Evolutionary conservation across 2,797 vertebrate species (phyloP).

Genomic region (Caiman crocodilus): DNA sequence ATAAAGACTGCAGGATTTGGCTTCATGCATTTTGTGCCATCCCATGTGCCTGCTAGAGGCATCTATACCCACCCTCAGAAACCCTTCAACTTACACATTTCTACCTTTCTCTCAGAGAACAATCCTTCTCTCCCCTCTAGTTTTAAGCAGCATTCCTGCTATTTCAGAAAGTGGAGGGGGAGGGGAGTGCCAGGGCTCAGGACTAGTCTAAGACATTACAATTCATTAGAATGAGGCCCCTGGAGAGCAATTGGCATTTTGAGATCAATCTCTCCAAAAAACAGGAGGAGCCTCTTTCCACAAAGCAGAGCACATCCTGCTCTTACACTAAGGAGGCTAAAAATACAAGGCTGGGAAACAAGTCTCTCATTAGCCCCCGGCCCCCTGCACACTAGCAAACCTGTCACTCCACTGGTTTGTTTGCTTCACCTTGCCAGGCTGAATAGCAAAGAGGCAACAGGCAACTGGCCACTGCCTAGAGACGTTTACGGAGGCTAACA

Average conservation of each 20-base stretch:
- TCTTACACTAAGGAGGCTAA: constrained; percentile 66
- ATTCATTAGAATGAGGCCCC: constrained; percentile 65
- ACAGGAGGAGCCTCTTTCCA: constrained; percentile 63
- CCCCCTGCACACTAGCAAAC: rapidly evolving
- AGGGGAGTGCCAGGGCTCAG: neutral
- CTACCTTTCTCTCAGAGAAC: constrained; percentile 9
- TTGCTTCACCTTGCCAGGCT: rapidly evolving
- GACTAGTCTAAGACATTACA: constrained; percentile 11
- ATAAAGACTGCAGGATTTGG: neutral
- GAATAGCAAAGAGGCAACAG: rapidly evolving
- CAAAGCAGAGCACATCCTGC: constrained; percentile 63
- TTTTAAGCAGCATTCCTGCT: neutral
- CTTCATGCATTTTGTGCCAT: neutral
- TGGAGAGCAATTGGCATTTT: constrained; percentile 76
- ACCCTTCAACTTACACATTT: neutral
- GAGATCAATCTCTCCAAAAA: constrained; percentile 74
- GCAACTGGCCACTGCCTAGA: neutral
- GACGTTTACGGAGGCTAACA: neutral
- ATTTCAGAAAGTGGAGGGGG: constrained; percentile 5
- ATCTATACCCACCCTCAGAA: neutral
- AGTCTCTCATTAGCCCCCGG: neutral
- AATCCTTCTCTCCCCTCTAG: constrained; percentile 3
- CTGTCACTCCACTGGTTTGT: rapidly evolving
- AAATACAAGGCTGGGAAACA: constrained; percentile 53
- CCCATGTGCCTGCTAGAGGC: neutral